These are phyloP conservation scores for Scyliorhinus canicula DNA, from an alignment of 2,797 vertebrate species.

Conservation along the genomic window DNA sequence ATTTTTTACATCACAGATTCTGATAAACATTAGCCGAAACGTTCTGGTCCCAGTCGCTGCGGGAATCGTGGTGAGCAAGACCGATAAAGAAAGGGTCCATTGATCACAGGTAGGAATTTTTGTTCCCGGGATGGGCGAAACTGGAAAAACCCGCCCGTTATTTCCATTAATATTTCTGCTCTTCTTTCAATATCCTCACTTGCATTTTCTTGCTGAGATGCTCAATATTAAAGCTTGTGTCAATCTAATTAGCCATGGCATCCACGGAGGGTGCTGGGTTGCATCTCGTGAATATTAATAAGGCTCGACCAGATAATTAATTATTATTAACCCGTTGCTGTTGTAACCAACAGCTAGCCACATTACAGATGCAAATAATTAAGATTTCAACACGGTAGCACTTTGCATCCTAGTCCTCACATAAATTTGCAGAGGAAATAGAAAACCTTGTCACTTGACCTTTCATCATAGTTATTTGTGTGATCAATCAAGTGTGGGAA, in stretches of 20 bases:
- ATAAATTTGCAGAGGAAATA: conserved; percentile 53
- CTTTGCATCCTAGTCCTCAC: conserved; percentile 31
- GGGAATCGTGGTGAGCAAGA: too few species aligned
- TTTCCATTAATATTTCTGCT: not conserved
- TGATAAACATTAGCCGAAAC: not conserved
- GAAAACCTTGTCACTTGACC: conserved; percentile 60
- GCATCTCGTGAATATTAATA: not conserved
- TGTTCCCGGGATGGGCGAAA: too few species aligned
- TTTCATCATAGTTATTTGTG: conserved; percentile 60
- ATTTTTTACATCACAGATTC: not conserved
- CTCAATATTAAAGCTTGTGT: not conserved
- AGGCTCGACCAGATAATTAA: not conserved
- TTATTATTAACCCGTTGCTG: conserved; percentile 24
- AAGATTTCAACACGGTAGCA: conserved; percentile 22
- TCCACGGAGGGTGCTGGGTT: not conserved
- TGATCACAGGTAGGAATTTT: too few species aligned
- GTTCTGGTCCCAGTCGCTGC: too few species aligned
- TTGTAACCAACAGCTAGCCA: not conserved
- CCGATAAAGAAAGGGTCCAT: too few species aligned
- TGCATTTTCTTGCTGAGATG: not conserved
- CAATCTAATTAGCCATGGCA: not conserved
- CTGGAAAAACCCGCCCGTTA: not conserved
- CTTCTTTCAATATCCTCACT: not conserved
- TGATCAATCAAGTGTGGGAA: conserved; percentile 54
- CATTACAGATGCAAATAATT: conserved; percentile 12